Percentiles rank a stretch among this genome's conserved stretches.
Evolutionary conservation across 2,888 invertebrate genomes (phyloP).

Genomic region (Calliopum simillimum): DNA sequence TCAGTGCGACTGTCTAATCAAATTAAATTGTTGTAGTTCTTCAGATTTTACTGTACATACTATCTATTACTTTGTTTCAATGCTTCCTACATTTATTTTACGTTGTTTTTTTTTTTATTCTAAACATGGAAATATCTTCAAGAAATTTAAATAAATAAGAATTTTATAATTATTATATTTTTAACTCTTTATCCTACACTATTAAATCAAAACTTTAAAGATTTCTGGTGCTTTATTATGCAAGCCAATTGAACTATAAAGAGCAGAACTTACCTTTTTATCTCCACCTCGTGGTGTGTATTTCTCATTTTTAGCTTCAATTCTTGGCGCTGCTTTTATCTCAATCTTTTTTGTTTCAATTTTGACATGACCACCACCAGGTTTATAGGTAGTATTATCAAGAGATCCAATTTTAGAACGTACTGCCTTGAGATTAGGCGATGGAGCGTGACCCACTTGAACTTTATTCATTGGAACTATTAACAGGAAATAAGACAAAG

Average conservation of each 20-base stretch:
- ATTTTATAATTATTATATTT: background rate
- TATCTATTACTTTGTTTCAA: too few species aligned
- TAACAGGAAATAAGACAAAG: conserved; percentile 61
- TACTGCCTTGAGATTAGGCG: conserved; percentile 91
- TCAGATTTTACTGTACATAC: too few species aligned
- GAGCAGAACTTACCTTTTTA: conserved; percentile 79
- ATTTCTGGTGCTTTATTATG: too few species aligned
- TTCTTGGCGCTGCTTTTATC: conserved; percentile 85
- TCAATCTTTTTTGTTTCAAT: conserved; percentile 90
- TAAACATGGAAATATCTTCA: background rate
- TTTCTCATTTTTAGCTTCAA: conserved; percentile 91
- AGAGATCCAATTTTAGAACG: conserved; percentile 92
- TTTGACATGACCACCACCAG: conserved; percentile 88
- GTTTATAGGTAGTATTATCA: conserved; percentile 89
- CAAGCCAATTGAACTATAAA: conserved; percentile 1
- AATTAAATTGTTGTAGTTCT: background rate
- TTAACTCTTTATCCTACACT: background rate
- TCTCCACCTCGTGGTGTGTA: conserved; percentile 90
- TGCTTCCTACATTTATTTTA: too few species aligned
- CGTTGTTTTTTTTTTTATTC: too few species aligned
- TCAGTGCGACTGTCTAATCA: background rate
- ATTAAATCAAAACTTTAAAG: too few species aligned
- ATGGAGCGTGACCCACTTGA: conserved; percentile 91
- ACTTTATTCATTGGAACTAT: conserved; percentile 93
- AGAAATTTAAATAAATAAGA: background rate